A percentile compares a stretch with the other conserved stretches of the same genome.
phyloP scores from a whole-genome alignment of 2,888 invertebrate genomes.

The Hartigia nigra region DNA sequence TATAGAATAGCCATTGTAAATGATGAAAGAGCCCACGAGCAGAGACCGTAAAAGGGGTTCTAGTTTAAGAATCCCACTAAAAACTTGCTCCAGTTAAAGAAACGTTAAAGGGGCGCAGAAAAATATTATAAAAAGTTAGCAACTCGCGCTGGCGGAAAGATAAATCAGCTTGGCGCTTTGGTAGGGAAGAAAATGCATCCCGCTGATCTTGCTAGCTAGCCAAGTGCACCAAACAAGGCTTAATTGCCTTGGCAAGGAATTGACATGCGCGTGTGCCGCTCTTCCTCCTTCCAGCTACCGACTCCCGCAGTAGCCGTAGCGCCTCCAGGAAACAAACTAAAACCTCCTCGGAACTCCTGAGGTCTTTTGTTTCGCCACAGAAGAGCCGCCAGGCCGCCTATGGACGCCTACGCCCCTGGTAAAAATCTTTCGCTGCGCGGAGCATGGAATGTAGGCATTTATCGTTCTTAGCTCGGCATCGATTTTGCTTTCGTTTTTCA shows the following conservation, averaged over 20 bases:
- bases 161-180: constrained; percentile 56
- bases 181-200: constrained; percentile 25
- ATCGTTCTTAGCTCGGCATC: neutral
- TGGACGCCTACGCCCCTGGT: constrained; percentile 15
- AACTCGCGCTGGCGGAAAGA: constrained; percentile 38
- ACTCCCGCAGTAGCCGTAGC: neutral
- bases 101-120: neutral
- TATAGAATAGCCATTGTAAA: neutral
- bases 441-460: neutral
- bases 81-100: constrained; percentile 11
- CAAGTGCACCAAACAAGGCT: constrained; percentile 51
- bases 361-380: neutral
- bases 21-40: neutral
- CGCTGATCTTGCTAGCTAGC: neutral
- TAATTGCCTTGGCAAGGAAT: constrained; percentile 51
- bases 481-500: constrained; percentile 25
- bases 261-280: constrained; percentile 47
- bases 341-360: neutral
- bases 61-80: neutral
- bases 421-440: constrained; percentile 12
- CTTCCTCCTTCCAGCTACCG: constrained; percentile 43
- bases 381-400: neutral
- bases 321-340: neutral
- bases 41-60: neutral
- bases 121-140: constrained; percentile 23